phyloP scores from a whole-genome alignment of 2,797 vertebrate species.

The Mareca strepera region DNA sequence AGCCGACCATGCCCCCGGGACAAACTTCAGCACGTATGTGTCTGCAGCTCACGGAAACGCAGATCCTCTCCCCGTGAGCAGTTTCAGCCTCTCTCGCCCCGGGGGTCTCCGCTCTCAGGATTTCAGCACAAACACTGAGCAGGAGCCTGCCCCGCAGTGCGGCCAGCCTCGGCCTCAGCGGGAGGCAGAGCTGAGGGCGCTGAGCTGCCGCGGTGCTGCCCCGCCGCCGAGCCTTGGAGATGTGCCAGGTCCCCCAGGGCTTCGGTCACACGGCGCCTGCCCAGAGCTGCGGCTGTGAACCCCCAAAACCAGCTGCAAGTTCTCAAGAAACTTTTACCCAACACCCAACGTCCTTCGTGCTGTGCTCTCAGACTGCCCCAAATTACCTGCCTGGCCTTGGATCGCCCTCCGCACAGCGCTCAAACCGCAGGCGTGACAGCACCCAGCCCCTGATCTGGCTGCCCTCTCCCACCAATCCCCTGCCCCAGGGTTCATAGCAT shows the following conservation, averaged over 20 bases:
- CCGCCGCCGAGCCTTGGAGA: too few relatives aligned
- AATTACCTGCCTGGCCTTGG: fast-evolving
- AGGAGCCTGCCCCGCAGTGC: background rate
- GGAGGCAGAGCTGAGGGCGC: background rate
- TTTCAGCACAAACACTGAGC: background rate
- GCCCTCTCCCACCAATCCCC: background rate
- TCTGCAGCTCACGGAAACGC: background rate
- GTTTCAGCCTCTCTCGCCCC: background rate
- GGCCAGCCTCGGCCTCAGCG: fast-evolving
- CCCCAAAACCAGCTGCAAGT: fast-evolving
- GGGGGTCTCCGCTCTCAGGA: background rate
- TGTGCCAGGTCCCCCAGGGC: background rate
- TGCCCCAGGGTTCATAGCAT: fast-evolving
- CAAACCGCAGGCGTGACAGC: background rate
- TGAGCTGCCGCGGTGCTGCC: too few relatives aligned
- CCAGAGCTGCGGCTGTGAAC: background rate
- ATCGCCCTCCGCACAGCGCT: fast-evolving
- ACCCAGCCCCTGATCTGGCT: background rate
- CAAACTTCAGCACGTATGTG: background rate
- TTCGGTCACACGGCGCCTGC: background rate
- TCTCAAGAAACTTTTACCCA: background rate
- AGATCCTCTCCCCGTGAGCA: background rate
- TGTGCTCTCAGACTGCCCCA: background rate
- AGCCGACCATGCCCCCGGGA: background rate
- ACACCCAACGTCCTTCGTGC: fast-evolving